Evolutionary conservation across 2,797 vertebrate genomes (phyloP).

Genomic region (Distichodus sexfasciatus): DNA sequence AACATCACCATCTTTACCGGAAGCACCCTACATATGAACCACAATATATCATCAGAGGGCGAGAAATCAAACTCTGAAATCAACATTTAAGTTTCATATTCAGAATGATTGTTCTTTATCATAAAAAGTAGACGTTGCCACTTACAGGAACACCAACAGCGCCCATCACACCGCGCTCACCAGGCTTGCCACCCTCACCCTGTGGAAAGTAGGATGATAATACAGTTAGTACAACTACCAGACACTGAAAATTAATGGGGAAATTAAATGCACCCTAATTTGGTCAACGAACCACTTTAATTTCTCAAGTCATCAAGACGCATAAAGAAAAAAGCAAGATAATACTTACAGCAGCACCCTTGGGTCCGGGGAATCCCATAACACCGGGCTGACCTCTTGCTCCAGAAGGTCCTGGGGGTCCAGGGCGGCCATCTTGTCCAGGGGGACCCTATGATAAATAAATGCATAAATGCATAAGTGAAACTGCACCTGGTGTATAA

Average conservation of each 20-base stretch:
- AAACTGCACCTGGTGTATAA: not conserved
- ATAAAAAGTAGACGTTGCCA: constrained; percentile 36
- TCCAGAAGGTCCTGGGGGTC: constrained; percentile 79
- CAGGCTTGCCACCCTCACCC: constrained; percentile 85
- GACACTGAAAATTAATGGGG: not conserved
- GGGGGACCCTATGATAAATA: constrained; percentile 70
- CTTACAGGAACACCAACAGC: constrained; percentile 77
- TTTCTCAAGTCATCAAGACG: too few relatives aligned
- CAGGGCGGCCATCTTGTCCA: constrained; percentile 86
- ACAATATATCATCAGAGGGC: constrained; percentile 23
- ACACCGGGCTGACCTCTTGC: constrained; percentile 86
- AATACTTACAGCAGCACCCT: constrained; percentile 84
- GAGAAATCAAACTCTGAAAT: not conserved
- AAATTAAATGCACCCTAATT: not conserved
- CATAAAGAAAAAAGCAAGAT: not conserved
- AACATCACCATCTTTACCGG: constrained; percentile 86
- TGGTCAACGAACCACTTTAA: too few relatives aligned
- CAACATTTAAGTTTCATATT: not conserved
- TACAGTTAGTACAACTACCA: not conserved
- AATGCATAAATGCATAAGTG: not conserved
- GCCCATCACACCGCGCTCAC: constrained; percentile 81
- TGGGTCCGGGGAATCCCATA: constrained; percentile 90
- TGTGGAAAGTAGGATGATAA: constrained; percentile 39
- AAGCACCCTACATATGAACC: constrained; percentile 69
- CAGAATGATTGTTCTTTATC: not conserved